Evolutionary conservation across 2,888 invertebrate genomes (phyloP), one percentile per base, ranked within the genome.

Genomic region (Acleris sparsana): DNA sequence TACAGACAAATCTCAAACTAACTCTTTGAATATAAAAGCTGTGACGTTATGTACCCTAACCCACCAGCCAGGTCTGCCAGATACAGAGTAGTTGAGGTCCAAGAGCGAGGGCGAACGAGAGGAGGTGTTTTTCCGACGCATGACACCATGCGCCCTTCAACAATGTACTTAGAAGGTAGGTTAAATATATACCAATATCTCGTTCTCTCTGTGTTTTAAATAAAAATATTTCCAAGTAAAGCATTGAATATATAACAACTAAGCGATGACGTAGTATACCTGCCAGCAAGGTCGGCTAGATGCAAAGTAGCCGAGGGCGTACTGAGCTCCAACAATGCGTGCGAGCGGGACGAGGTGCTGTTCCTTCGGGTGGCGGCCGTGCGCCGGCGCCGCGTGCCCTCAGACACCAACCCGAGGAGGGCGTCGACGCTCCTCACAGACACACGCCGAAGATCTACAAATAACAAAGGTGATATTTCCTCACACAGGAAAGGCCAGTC

Each of bases 31-130:
- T 29, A 29, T 29, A 29, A 7, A 29, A 29, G 25, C 5, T 25
- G 25, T 25, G 25, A 25, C 25, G 5, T 5, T 5, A 5, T 3
- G 22, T 22, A 22, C 22, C 3, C 22, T 25, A 5, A 2, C 22
- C 22, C 5, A 1, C 5, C 5, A 25, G 25, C 25, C 5, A 25
- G 5, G 25, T 25, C 25, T 5, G 25, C 25, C 25, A 25, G 25
- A 25, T 94, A 94, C 73, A 95, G 86, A 33, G 94, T 94, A 55
- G 77, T 94, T 88, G 58, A 96, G 86, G 69, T 95, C 95, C 64
- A 96, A 93, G 57, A 96, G 92, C 1, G 96, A 95, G 84, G 96
- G 96, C 59, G 96, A 96, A 13, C 96, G 89, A 66, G 96, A 96
- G 29, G 96, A 96, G 29, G 93, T 93, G 16, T 94, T 92, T 84